Evolutionary conservation across 1,140 invertebrate species (phyloP), one percentile per base, ranked within the genome.

Genomic region (Heterodera schachtii): DNA sequence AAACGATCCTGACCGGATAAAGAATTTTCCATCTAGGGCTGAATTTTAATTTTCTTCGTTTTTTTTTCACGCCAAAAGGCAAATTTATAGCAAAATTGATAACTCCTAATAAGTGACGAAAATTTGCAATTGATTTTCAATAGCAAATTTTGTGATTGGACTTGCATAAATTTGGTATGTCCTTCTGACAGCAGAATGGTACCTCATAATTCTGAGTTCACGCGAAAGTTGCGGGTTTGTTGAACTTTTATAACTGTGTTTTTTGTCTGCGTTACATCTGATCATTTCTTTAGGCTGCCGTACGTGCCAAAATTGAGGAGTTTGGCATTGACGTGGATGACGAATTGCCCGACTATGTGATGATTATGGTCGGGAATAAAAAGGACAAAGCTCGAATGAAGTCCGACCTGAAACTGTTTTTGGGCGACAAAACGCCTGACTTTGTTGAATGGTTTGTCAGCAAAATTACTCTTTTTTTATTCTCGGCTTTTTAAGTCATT

Each of bases 351-450:
- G 83, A 84, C 52, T 44, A 83, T 60, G 82, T 83, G 9, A 83
- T 83, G 82, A 84, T 83, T 44, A 83, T 83, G 82, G 82, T 83
- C 70, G 82, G 81, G 16, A 83, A 83, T 47, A 83, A 83, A 21
- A 83, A 83, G 82, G 82, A 83, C 73, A 84, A 78, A 31, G 21
- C 41, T 16, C n/a, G 82, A 9, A 83, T 83, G 82, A 83, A 83
- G 52, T 19, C 71, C 16, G 82, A 83, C 57, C 57, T 83, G 16
- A 83, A 81, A 44, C 82, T 83, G 66, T 83, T 83, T 80, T 75
- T 83, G 31, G 82, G 81, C n/a, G 82, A 83, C 16, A 84, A 83
- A 47, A 83, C 82, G 19, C 31, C 73, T 9, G 57, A 44, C 31
- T 83, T 83, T 84, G 82, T 83, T 21, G 82, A 83, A 49, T 83